Conservation (phyloP, 2,113 vertebrate genomes). For the Cepphus grylle region DNA sequence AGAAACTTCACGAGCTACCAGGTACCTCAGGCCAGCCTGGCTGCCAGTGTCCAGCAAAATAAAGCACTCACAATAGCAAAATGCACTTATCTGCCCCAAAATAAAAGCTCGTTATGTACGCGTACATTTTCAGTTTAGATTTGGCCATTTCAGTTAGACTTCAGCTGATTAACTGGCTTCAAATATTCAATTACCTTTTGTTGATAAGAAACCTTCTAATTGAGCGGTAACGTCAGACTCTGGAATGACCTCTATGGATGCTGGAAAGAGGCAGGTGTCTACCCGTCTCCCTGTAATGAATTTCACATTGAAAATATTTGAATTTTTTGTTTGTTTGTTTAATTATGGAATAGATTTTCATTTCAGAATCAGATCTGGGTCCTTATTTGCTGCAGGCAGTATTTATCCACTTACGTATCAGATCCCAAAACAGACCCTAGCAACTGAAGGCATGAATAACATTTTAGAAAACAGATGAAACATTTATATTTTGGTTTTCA, state of each 20-base stretch:
- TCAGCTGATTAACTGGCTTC: not conserved
- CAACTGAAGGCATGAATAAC: not conserved
- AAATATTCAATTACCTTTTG: not conserved
- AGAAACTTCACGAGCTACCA: not conserved
- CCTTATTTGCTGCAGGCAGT: not conserved
- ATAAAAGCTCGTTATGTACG: not conserved
- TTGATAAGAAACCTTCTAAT: not conserved
- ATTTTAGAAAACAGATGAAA: not conserved
- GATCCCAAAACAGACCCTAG: not conserved
- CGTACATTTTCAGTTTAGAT: not conserved
- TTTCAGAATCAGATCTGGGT: not conserved
- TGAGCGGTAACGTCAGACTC: not conserved
- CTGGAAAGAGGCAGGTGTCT: not conserved
- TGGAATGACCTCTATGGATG: not conserved
- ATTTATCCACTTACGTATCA: not conserved
- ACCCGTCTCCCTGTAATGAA: not conserved
- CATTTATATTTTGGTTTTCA: not conserved
- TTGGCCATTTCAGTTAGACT: not conserved
- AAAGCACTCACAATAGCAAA: not conserved
- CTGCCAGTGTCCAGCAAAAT: not conserved
- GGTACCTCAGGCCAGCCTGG: not conserved
- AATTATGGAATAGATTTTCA: not conserved
- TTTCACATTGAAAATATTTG: not conserved
- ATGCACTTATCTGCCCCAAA: not conserved
- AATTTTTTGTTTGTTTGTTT: not conserved